Conservation (phyloP, 2,113 vertebrate genomes). For the Nesogale talazaci region DNA sequence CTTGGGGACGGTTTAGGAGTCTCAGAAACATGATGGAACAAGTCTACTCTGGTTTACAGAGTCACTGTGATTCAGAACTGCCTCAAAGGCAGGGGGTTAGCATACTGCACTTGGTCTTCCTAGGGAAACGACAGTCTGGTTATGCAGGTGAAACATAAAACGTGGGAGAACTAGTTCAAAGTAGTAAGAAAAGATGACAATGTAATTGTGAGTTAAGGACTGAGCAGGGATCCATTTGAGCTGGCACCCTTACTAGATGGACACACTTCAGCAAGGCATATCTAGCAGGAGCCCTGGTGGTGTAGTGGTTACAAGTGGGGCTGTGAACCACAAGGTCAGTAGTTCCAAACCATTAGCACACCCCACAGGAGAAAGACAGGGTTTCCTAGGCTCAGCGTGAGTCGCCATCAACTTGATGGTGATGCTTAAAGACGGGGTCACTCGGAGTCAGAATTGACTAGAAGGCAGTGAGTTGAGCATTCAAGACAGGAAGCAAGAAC, state of each 20-base stretch:
- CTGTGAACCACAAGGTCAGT: too few relatives aligned
- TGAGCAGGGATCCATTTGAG: background rate
- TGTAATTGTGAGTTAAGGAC: too few relatives aligned
- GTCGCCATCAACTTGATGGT: too few relatives aligned
- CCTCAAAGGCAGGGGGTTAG: too few relatives aligned
- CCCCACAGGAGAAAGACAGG: background rate
- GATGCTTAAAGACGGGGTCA: too few relatives aligned
- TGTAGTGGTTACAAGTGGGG: too few relatives aligned
- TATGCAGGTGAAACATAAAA: background rate
- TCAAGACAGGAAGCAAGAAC: background rate
- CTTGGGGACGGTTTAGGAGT: too few relatives aligned
- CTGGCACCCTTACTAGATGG: background rate
- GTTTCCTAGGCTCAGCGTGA: background rate
- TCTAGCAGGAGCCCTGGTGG: background rate
- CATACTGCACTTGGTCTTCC: too few relatives aligned
- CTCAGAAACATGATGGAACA: too few relatives aligned
- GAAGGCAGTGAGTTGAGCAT: background rate
- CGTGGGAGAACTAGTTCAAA: background rate
- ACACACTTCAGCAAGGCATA: background rate
- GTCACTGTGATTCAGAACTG: too few relatives aligned
- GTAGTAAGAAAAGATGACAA: background rate
- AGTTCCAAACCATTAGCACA: background rate
- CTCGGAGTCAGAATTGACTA: background rate
- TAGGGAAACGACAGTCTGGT: background rate
- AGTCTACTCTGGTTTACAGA: too few relatives aligned